Evolutionary conservation across 2,113 vertebrate genomes (phyloP).

Genomic region (Periophthalmodon schlosseri): DNA sequence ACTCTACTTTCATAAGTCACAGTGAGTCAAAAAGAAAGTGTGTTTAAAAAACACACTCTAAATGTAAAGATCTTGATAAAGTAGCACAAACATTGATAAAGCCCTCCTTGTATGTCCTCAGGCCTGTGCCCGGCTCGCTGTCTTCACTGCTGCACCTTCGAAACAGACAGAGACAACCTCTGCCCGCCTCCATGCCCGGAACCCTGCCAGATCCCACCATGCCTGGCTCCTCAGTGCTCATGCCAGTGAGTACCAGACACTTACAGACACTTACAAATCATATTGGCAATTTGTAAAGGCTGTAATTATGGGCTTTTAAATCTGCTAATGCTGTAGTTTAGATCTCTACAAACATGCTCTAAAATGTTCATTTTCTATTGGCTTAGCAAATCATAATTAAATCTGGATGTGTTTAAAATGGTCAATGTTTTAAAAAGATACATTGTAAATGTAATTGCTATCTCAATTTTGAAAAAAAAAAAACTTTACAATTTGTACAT

Average conservation of each 20-base stretch:
- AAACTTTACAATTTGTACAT: too few relatives aligned
- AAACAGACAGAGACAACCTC: constrained; percentile 98
- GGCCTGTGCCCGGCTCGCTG: constrained; percentile 97
- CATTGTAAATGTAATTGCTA: too few relatives aligned
- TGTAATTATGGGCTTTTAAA: neutral
- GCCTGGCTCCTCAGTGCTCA: constrained; percentile 96
- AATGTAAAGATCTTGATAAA: neutral
- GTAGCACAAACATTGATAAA: neutral
- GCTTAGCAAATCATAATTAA: too few relatives aligned
- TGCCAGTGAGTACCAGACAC: constrained; percentile 87
- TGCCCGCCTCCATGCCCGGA: constrained; percentile 98
- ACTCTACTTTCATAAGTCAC: too few relatives aligned
- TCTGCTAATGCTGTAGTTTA: neutral
- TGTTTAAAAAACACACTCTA: neutral
- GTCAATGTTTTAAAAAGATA: too few relatives aligned
- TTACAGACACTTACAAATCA: constrained; percentile 39
- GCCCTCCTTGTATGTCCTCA: constrained; percentile 59
- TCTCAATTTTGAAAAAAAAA: too few relatives aligned
- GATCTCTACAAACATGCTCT: too few relatives aligned
- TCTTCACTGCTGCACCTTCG: constrained; percentile 97
- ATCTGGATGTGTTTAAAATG: too few relatives aligned
- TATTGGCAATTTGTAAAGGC: constrained; percentile 17
- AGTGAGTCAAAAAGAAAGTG: too few relatives aligned
- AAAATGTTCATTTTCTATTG: neutral
- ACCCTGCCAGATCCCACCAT: constrained; percentile 97